Percentiles rank a stretch among this genome's conserved stretches.
phyloP scores from a whole-genome alignment of 2,888 invertebrate genomes.

The Perithous albicinctus region DNA sequence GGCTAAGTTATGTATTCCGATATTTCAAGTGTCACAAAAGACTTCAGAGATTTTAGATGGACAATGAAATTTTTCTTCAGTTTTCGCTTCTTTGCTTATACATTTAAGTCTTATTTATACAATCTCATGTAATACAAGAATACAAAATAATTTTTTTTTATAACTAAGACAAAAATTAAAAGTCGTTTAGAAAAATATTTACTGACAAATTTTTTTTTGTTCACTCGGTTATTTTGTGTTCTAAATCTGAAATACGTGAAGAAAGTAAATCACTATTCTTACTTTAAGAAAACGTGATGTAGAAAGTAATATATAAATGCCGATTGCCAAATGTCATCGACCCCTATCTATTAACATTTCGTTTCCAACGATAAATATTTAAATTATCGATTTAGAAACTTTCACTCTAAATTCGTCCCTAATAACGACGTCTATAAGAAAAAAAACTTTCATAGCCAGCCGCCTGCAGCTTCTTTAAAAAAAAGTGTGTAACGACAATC shows the following conservation, averaged over 20 bases:
- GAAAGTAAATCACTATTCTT: no score
- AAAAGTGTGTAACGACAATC: conserved; percentile 41
- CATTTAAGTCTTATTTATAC: neutral
- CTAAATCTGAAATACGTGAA: no score
- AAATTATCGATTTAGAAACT: neutral
- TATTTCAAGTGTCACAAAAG: conserved; percentile 79
- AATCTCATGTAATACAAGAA: neutral
- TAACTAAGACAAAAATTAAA: no score
- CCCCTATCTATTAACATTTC: neutral
- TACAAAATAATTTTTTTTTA: no score
- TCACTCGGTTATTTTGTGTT: no score
- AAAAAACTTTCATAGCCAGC: neutral
- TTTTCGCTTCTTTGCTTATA: neutral
- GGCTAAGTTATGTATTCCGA: conserved; percentile 80
- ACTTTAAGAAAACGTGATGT: no score
- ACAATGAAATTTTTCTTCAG: neutral
- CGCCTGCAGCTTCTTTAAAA: no score
- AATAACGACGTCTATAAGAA: neutral
- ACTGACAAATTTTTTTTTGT: no score
- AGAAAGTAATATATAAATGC: no score
- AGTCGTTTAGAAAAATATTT: no score
- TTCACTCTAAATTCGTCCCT: neutral
- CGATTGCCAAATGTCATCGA: neutral
- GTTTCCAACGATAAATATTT: neutral
- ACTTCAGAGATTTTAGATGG: neutral